Base-by-base conservation (phyloP, 2,797 vertebrate species). In the Danio albolineatus region DNA sequence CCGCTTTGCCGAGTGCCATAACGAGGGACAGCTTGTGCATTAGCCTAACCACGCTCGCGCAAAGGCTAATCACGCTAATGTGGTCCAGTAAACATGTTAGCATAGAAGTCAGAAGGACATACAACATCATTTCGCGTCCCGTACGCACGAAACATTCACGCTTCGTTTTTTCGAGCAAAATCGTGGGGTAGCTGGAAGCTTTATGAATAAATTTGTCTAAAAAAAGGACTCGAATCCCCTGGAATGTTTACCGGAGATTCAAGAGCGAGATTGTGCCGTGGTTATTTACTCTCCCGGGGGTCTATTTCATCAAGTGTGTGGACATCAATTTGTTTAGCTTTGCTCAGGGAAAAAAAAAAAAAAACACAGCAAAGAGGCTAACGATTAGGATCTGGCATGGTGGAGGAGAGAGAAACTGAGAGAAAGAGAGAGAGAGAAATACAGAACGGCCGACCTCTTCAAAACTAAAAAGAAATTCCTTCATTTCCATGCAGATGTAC, bases 401-500 rank as follows among this genome's bases (percentile, higher is more conserved):
- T 79, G 74, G 76, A 69, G 53, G 51, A 70, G 78, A 85, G 73
- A 21, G 53, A 75, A 82, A 84, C 82, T 3, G 28, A 28, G 3
- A 28, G 51, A 70, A 78, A 85, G 73, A 38, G 53, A 28, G 51
- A 70, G 78, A 85, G 73, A 38, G 53, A 75, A 83, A 85, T 82
- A 66, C 73, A 83, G 79, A 88, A 87, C 82, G 86, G 67, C 87
- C 57, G 78, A 82, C 82, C 79, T 80, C 90, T 91, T 91, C 90
- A 90, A 85, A 82, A 86, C 79, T 85, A 85, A 89, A 92, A 88
- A 85, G 78, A 79, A 90, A 88, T 89, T 88, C 81, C 78, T 72
- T 80, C 75, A 94, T 93, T 94, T 91, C 82, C 91, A 92, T 90
- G 85, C 87, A 93, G 90, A 94, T 90, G 83, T 86, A 85, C 89